phyloP scores from a whole-genome alignment of 2,113 vertebrate species.

The Sceloporus tristichus region DNA sequence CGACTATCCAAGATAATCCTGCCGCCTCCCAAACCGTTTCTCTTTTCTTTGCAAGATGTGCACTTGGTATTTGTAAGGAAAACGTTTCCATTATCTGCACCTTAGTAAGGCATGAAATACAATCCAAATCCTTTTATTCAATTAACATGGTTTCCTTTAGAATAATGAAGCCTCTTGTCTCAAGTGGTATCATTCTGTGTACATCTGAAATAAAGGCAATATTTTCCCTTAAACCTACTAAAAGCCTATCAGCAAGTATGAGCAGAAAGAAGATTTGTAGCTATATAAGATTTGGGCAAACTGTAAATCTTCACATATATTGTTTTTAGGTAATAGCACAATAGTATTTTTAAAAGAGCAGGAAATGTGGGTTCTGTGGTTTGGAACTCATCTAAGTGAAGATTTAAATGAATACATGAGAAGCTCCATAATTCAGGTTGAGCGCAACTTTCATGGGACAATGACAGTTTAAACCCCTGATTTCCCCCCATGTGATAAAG shows the following conservation, averaged over 20 bases:
- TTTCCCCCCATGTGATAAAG: no score
- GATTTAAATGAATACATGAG: constrained; percentile 19
- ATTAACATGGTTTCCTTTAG: constrained; percentile 60
- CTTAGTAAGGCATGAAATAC: constrained; percentile 60
- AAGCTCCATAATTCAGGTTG: no score
- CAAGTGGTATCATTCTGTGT: constrained; percentile 27
- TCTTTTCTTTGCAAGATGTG: constrained; percentile 39
- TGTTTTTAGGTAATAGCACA: constrained; percentile 14
- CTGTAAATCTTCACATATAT: constrained; percentile 3
- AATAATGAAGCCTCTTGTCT: constrained; percentile 52
- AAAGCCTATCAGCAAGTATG: constrained; percentile 19
- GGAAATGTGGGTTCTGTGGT: constrained; percentile 28
- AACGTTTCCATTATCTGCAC: constrained; percentile 57
- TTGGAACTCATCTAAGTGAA: not conserved
- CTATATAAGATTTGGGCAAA: constrained; percentile 41
- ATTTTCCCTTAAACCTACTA: constrained; percentile 47
- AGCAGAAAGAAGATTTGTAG: constrained; percentile 15
- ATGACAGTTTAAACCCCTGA: no score
- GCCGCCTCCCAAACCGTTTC: constrained; percentile 29
- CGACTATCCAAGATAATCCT: constrained; percentile 41
- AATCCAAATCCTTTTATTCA: constrained; percentile 62
- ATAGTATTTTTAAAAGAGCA: constrained; percentile 10
- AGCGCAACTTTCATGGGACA: no score
- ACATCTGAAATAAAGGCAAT: constrained; percentile 39
- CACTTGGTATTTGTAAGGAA: constrained; percentile 48